phyloP scores from a whole-genome alignment of 1,140 invertebrate species.

The Phthorimaea operculella region DNA sequence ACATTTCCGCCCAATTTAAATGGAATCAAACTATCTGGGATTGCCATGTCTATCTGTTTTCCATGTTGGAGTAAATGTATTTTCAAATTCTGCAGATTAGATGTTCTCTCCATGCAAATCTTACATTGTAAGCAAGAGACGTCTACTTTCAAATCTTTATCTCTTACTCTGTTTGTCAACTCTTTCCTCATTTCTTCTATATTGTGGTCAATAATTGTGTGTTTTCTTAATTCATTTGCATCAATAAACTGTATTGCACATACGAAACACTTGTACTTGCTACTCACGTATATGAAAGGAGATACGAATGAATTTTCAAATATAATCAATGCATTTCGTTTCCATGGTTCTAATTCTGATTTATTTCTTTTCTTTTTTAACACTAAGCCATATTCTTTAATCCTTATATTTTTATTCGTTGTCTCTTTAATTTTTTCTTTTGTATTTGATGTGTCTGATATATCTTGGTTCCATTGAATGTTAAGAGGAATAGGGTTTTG shows the following conservation, averaged over 20 bases:
- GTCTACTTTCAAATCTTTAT: slow-evolving; percentile 47
- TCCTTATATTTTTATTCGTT: too few species aligned
- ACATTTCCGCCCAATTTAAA: slow-evolving; percentile 34
- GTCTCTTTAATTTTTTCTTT: too few species aligned
- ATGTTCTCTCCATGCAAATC: slow-evolving; percentile 26
- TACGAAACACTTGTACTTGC: slow-evolving; percentile 49
- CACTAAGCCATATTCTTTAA: too few species aligned
- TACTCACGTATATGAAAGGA: slow-evolving; percentile 39
- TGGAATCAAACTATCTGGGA: slow-evolving; percentile 46
- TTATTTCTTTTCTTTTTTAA: background rate
- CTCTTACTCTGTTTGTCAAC: slow-evolving; percentile 29
- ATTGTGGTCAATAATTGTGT: slow-evolving; percentile 28
- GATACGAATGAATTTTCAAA: slow-evolving; percentile 45
- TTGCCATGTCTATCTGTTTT: slow-evolving; percentile 30
- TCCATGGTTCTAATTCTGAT: slow-evolving; percentile 24
- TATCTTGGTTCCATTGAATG: too few species aligned
- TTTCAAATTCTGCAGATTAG: slow-evolving; percentile 32
- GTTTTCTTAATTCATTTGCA: slow-evolving; percentile 27
- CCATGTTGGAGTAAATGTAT: slow-evolving; percentile 40
- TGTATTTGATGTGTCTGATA: too few species aligned
- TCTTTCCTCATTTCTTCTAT: slow-evolving; percentile 28
- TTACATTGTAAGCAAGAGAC: slow-evolving; percentile 37
- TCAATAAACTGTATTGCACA: slow-evolving; percentile 35
- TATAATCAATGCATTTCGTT: slow-evolving; percentile 38
- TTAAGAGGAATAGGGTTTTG: too few species aligned